phyloP scores from a whole-genome alignment of 2,113 vertebrate species.

The Orthonyx spaldingii region DNA sequence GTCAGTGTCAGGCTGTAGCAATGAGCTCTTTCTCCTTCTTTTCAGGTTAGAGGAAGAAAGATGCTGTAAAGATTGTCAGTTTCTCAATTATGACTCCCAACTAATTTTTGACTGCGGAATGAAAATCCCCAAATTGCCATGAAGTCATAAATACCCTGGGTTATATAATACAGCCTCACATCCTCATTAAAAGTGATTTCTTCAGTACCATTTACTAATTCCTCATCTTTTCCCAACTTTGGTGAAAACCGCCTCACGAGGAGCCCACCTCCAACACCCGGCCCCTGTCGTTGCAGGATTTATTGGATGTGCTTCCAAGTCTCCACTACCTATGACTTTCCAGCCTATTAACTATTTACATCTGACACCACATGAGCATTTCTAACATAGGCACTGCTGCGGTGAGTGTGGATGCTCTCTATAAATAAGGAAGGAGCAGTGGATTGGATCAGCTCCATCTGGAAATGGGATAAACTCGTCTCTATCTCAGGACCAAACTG shows the following conservation, averaged over 20 bases:
- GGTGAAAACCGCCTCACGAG: neutral
- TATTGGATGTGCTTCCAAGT: neutral
- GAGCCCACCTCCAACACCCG: neutral
- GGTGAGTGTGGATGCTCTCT: neutral
- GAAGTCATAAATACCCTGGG: neutral
- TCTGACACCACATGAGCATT: neutral
- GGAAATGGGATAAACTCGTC: neutral
- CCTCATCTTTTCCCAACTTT: neutral
- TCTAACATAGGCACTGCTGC: neutral
- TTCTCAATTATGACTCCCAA: neutral
- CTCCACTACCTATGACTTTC: neutral
- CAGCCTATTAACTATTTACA: slow-evolving; percentile 25
- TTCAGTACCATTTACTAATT: neutral
- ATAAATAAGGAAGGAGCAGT: neutral
- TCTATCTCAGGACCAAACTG: neutral
- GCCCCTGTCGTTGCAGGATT: neutral
- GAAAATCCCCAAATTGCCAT: neutral
- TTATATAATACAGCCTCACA: neutral
- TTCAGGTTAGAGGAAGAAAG: neutral
- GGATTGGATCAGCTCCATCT: slow-evolving; percentile 1
- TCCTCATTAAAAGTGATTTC: neutral
- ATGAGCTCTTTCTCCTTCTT: neutral
- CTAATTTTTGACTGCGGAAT: neutral
- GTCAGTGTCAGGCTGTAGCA: neutral
- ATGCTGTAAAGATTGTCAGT: neutral